Evolutionary conservation across 2,888 invertebrate genomes (phyloP).

Genomic region (Amphipyra tragopoginis): DNA sequence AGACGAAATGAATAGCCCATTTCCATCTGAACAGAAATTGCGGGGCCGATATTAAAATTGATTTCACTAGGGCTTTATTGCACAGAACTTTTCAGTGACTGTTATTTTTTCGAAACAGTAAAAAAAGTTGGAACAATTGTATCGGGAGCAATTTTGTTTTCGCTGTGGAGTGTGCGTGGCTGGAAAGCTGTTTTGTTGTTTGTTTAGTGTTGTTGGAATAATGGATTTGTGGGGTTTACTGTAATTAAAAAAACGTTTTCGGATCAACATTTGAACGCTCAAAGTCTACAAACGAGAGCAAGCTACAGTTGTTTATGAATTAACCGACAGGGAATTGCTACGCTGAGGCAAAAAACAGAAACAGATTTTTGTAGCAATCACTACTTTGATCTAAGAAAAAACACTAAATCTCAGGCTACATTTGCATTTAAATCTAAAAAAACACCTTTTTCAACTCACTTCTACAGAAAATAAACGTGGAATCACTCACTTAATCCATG

Average conservation of each 20-base stretch:
- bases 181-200: conserved; percentile 33
- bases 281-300: too few species aligned
- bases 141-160: conserved; percentile 47
- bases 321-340: too few species aligned
- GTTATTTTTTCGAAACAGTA: conserved; percentile 55
- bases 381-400: too few species aligned
- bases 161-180: conserved; percentile 30
- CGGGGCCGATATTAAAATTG: conserved; percentile 76
- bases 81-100: conserved; percentile 66
- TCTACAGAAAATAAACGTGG: conserved; percentile 14
- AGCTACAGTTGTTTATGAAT: too few species aligned
- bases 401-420: conserved; percentile 12
- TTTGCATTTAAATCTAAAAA: conserved; percentile 39
- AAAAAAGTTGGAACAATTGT: conserved; percentile 45
- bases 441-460: conserved; percentile 17
- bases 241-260: conserved; percentile 12
- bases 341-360: too few species aligned
- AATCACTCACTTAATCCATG: conserved; percentile 49
- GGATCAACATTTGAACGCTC: too few species aligned
- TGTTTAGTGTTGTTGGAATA: conserved; percentile 13
- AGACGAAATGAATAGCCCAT: conserved; percentile 70
- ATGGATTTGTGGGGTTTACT: conserved; percentile 20
- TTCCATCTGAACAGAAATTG: conserved; percentile 59
- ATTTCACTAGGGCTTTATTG: conserved; percentile 75
- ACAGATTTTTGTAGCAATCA: too few species aligned